Evolutionary conservation across 1,140 invertebrate genomes (phyloP).

Genomic region (Pseudomyrmex dendroicus): DNA sequence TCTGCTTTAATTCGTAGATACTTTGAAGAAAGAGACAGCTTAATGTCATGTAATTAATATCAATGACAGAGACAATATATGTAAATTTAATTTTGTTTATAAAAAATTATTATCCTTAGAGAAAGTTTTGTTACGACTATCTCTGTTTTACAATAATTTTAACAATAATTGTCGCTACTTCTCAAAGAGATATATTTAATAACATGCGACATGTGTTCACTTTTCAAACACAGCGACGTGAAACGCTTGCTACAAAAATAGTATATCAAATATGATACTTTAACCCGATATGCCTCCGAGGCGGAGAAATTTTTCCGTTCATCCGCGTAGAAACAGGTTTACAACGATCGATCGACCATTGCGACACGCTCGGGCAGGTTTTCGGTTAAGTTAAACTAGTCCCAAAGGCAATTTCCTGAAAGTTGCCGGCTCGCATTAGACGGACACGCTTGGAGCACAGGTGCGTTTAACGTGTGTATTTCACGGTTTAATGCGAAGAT

Average conservation of each 20-base stretch:
- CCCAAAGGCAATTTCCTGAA: slow-evolving; percentile 78
- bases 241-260: not conserved
- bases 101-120: no score
- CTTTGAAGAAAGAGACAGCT: no score
- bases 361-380: slow-evolving; percentile 73
- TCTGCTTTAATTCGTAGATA: no score
- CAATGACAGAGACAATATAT: no score
- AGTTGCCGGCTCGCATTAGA: slow-evolving; percentile 65
- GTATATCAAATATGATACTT: not conserved
- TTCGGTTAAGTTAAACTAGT: slow-evolving; percentile 70
- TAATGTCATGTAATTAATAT: no score
- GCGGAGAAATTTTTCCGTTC: slow-evolving; percentile 36
- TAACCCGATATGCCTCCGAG: not conserved
- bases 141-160: not conserved
- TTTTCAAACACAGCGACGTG: not conserved
- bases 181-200: not conserved
- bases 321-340: slow-evolving; percentile 53
- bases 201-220: not conserved
- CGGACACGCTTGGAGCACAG: slow-evolving; percentile 75
- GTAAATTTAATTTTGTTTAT: no score
- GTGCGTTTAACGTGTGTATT: slow-evolving; percentile 79
- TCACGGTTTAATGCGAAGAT: slow-evolving; percentile 76
- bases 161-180: not conserved
- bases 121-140: not conserved
- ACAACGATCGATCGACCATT: slow-evolving; percentile 55